A percentile compares a stretch with the other conserved stretches of the same genome.
phyloP scores from a whole-genome alignment of 2,797 vertebrate species.

The Lerista edwardsae region DNA sequence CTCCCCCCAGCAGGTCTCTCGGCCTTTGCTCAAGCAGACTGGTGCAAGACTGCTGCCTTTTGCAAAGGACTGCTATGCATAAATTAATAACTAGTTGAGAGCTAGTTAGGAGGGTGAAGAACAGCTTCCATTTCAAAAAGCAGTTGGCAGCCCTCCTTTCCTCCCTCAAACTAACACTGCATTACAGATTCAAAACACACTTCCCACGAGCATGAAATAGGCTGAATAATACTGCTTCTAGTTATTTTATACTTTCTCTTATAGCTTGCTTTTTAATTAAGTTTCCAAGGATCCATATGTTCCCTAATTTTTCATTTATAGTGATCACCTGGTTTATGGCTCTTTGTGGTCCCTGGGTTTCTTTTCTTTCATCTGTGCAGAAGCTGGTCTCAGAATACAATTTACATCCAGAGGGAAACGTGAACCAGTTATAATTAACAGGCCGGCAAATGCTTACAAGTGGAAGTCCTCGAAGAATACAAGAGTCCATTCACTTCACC shows the following conservation, averaged over 20 bases:
- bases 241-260: conserved; percentile 7
- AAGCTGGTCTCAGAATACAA: background rate
- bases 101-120: conserved; percentile 24
- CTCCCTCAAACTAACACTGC: conserved; percentile 2
- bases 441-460: background rate
- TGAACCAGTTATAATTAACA: background rate
- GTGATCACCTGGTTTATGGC: background rate
- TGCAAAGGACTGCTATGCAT: background rate
- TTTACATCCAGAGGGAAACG: background rate
- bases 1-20: no score
- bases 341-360: background rate
- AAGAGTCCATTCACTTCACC: background rate
- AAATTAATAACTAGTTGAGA: conserved; percentile 29
- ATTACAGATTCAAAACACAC: background rate
- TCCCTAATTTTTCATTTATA: conserved; percentile 4
- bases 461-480: background rate
- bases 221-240: background rate
- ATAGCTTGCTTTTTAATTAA: background rate
- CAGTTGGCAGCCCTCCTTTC: background rate
- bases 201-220: background rate
- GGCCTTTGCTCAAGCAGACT: no score
- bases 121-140: background rate
- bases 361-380: background rate
- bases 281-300: background rate
- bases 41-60: no score